phyloP scores from a whole-genome alignment of 2,113 vertebrate genomes.

The Cephalopterus ornatus region DNA sequence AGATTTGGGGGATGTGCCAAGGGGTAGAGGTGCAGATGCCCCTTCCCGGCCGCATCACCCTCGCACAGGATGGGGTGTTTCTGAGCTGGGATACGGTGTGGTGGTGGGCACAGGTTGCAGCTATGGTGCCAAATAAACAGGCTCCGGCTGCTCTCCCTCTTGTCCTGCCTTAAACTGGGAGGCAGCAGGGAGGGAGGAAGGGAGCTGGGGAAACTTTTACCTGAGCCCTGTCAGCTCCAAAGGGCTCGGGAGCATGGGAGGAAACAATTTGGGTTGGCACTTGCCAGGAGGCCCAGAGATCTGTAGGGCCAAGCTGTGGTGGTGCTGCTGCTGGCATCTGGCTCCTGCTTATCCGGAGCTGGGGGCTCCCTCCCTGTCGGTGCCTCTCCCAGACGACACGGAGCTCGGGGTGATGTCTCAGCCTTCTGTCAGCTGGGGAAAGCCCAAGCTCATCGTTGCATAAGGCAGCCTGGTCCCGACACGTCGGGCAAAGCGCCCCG shows the following conservation, averaged over 20 bases:
- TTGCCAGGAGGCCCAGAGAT: not conserved
- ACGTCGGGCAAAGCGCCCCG: not conserved
- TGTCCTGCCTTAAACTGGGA: not conserved
- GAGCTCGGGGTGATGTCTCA: not conserved
- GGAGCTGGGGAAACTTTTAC: not conserved
- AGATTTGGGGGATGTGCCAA: accelerated
- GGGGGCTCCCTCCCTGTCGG: not conserved
- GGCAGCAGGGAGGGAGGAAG: not conserved
- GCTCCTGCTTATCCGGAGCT: not conserved
- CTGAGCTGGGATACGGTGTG: accelerated
- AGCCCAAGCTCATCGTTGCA: not conserved
- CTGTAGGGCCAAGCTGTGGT: not conserved
- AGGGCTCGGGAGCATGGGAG: accelerated
- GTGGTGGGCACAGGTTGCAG: accelerated
- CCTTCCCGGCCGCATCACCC: accelerated
- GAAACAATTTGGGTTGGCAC: not conserved
- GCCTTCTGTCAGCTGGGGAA: not conserved
- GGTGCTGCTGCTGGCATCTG: not conserved
- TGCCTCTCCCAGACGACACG: not conserved
- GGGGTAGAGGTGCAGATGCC: not conserved
- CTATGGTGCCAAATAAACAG: accelerated
- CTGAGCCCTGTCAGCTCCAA: not conserved
- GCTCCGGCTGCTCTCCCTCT: not conserved
- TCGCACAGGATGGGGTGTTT: accelerated
- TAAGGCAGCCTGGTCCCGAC: conserved; percentile 1